Percentiles rank a stretch among this genome's conserved stretches.
Evolutionary conservation across 2,113 vertebrate species (phyloP).

Genomic region (Rhinoderma darwinii): DNA sequence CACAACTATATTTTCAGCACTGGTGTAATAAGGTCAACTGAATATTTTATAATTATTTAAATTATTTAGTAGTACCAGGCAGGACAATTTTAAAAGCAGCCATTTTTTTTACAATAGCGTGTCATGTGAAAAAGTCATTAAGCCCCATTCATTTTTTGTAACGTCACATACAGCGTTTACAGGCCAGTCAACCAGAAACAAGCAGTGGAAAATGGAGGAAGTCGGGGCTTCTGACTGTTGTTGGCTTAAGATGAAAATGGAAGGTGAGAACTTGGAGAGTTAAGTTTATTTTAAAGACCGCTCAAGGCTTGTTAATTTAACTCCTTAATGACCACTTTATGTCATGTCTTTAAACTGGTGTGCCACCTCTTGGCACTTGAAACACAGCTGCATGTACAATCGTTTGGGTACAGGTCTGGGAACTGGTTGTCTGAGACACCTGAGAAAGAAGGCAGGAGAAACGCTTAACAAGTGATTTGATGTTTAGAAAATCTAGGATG

Average conservation of each 20-base stretch:
- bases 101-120: constrained; percentile 23
- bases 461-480: no score
- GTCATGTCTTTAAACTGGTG: background rate
- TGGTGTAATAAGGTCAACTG: background rate
- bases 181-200: constrained; percentile 46
- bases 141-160: constrained; percentile 45
- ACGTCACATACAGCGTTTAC: constrained; percentile 46
- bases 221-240: constrained; percentile 43
- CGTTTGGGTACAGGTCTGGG: no score
- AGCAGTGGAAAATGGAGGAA: constrained; percentile 49
- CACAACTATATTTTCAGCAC: background rate
- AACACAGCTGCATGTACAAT: no score
- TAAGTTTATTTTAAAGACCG: constrained; percentile 4
- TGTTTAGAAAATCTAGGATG: no score
- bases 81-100: background rate
- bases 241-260: constrained; percentile 44
- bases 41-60: background rate
- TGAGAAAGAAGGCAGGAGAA: no score
- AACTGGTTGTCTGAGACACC: no score
- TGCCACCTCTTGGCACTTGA: no score
- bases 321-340: background rate
- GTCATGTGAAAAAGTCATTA: constrained; percentile 19
- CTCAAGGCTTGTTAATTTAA: background rate
- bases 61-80: background rate
- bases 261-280: constrained; percentile 38